phyloP scores from a whole-genome alignment of 2,113 vertebrate genomes.

The Tympanuchus pallidicinctus region DNA sequence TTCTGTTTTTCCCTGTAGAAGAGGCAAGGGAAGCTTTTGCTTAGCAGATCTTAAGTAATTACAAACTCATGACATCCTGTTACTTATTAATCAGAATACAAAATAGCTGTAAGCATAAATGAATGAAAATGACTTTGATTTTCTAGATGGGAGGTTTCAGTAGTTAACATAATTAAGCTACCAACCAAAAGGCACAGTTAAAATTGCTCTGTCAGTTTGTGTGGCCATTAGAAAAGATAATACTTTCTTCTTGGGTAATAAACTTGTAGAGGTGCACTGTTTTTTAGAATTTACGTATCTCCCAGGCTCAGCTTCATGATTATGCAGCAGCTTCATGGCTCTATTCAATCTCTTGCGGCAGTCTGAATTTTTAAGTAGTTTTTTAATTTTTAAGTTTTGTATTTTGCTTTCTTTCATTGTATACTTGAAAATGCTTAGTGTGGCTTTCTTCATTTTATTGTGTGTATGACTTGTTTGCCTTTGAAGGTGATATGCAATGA shows the following conservation, averaged over 20 bases:
- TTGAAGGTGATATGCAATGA: background rate
- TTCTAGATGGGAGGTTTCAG: background rate
- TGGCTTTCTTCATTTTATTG: background rate
- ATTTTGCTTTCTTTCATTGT: background rate
- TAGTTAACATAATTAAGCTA: background rate
- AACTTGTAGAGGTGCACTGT: background rate
- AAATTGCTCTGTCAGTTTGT: background rate
- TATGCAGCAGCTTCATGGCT: background rate
- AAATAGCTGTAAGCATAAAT: background rate
- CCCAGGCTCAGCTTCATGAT: background rate
- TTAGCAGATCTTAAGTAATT: background rate
- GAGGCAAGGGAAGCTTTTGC: rapidly evolving
- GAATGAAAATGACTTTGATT: background rate
- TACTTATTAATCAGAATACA: background rate
- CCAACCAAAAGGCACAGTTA: background rate
- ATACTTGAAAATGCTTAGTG: background rate
- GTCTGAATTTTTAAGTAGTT: background rate
- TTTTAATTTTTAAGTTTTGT: background rate
- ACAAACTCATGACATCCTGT: background rate
- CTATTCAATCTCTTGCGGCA: background rate
- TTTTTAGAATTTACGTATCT: background rate
- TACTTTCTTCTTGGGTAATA: background rate
- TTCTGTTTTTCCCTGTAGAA: background rate
- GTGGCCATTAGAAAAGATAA: background rate
- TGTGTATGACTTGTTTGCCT: background rate